Conservation (phyloP, 2,888 invertebrate species). For the Branchipolynoe longqiensis region DNA sequence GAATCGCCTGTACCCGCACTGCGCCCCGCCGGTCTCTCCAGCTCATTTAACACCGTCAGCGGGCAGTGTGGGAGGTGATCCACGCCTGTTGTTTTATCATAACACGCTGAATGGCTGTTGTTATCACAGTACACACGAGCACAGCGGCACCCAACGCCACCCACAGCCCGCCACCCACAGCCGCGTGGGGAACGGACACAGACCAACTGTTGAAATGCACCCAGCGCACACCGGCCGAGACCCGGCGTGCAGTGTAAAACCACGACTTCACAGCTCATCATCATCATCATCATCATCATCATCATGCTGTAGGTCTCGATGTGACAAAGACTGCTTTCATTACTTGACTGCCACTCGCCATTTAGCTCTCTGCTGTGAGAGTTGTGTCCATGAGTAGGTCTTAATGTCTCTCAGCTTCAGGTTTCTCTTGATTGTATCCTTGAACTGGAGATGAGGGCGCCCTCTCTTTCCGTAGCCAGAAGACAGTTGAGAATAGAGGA, state of each 20-base stretch:
- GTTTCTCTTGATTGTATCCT: too few species aligned
- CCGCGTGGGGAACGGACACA: too few species aligned
- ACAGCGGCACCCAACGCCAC: background rate
- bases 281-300: background rate
- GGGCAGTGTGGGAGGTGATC: background rate
- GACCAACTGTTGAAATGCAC: background rate
- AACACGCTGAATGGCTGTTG: constrained; percentile 14
- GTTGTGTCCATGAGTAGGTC: too few species aligned
- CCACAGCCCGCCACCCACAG: too few species aligned
- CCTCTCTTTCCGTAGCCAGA: too few species aligned
- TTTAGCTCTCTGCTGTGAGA: too few species aligned
- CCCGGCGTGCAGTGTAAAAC: too few species aligned
- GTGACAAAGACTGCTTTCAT: background rate
- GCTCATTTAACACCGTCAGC: background rate
- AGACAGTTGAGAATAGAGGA: too few species aligned
- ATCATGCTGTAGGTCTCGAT: background rate
- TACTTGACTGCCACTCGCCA: too few species aligned
- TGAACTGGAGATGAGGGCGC: too few species aligned
- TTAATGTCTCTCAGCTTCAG: too few species aligned
- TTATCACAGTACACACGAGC: background rate
- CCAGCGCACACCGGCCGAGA: too few species aligned
- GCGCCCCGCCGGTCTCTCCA: background rate
- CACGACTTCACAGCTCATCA: background rate
- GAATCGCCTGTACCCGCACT: background rate
- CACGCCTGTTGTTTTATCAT: constrained; percentile 12